Evolutionary conservation across 1,140 invertebrate genomes (phyloP).

Genomic region (Pinna nobilis): DNA sequence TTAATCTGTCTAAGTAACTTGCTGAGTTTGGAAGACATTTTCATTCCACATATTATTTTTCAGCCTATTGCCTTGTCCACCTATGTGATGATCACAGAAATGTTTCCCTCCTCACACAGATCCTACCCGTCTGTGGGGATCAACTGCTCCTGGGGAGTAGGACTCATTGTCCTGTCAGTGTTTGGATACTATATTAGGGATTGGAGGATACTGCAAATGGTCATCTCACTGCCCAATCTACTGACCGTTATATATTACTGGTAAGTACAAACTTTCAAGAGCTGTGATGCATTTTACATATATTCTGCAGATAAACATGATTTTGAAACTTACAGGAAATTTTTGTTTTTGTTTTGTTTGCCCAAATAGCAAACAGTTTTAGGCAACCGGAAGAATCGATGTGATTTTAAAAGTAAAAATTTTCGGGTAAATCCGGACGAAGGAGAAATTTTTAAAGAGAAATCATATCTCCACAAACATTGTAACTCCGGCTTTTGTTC

Average conservation of each 20-base stretch:
- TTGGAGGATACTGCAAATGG: constrained; percentile 76
- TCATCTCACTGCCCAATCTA: constrained; percentile 75
- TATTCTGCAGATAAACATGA: not conserved
- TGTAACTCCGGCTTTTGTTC: too few species aligned
- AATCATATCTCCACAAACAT: too few species aligned
- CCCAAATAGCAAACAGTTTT: too few species aligned
- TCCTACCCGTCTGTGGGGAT: constrained; percentile 75
- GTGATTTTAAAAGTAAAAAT: too few species aligned
- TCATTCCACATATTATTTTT: constrained; percentile 17
- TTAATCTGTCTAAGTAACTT: not conserved
- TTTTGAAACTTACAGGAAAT: too few species aligned
- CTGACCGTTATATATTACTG: constrained; percentile 73
- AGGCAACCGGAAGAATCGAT: too few species aligned
- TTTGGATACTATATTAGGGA: constrained; percentile 74
- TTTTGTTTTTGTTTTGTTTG: too few species aligned
- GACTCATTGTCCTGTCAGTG: constrained; percentile 71
- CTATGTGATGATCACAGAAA: constrained; percentile 74
- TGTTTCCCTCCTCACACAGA: constrained; percentile 76
- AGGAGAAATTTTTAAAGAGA: too few species aligned
- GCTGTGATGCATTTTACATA: not conserved
- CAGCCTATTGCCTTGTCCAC: constrained; percentile 66
- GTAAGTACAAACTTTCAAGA: constrained; percentile 62
- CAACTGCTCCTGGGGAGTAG: constrained; percentile 73
- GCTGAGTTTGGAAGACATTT: too few species aligned
- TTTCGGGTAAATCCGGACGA: too few species aligned